phyloP scores from a whole-genome alignment of 1,140 invertebrate genomes.

The Uloborus diversus region DNA sequence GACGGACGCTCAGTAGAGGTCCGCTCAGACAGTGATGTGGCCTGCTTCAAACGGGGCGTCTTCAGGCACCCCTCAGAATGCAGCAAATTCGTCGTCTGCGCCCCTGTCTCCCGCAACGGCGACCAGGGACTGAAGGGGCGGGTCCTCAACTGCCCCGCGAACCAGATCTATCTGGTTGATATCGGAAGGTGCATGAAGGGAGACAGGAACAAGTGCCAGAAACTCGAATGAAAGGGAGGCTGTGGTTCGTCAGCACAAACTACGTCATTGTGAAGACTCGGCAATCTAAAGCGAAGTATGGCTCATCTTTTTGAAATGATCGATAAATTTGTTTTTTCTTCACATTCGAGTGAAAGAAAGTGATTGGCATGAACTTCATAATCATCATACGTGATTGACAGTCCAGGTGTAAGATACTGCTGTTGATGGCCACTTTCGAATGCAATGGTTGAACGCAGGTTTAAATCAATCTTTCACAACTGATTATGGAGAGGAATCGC shows the following conservation, averaged over 20 bases:
- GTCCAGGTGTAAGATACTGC: too few relatives aligned
- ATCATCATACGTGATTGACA: too few relatives aligned
- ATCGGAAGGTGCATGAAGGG: constrained; percentile 57
- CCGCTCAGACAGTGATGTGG: constrained; percentile 53
- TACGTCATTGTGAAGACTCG: too few relatives aligned
- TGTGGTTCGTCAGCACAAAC: too few relatives aligned
- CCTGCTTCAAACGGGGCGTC: constrained; percentile 59
- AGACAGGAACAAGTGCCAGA: constrained; percentile 51
- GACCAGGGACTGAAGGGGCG: constrained; percentile 54
- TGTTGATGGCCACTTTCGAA: too few relatives aligned
- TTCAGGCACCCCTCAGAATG: constrained; percentile 60
- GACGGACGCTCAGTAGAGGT: constrained; percentile 35
- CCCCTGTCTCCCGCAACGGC: constrained; percentile 51
- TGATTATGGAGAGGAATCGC: too few relatives aligned
- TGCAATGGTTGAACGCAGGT: too few relatives aligned
- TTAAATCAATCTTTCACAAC: too few relatives aligned
- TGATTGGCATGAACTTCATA: too few relatives aligned
- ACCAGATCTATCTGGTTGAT: constrained; percentile 59
- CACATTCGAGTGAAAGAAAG: background rate
- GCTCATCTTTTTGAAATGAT: too few relatives aligned
- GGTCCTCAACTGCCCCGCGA: constrained; percentile 61
- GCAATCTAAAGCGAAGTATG: too few relatives aligned
- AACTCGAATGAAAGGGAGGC: background rate
- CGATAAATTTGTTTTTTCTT: background rate
- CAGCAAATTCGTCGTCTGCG: constrained; percentile 61